Evolutionary conservation across 1,140 invertebrate species (phyloP).

Genomic region (Pinna nobilis): DNA sequence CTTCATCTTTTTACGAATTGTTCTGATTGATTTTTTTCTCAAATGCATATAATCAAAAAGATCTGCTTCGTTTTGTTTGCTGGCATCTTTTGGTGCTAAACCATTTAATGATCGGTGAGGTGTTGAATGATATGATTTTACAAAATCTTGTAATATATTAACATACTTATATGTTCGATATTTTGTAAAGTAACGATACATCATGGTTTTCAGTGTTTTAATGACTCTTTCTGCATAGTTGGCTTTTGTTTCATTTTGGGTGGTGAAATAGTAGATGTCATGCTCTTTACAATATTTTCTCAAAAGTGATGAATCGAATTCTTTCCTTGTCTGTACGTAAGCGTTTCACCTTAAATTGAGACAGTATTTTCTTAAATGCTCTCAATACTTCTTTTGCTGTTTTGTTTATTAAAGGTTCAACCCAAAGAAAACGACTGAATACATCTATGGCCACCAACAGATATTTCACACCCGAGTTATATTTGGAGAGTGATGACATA

Average conservation of each 20-base stretch:
- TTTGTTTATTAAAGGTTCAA: constrained; percentile 43
- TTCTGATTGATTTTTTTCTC: constrained; percentile 11
- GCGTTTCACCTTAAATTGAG: constrained; percentile 11
- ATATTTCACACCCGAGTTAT: constrained; percentile 34
- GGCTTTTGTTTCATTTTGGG: constrained; percentile 38
- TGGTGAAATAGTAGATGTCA: constrained; percentile 27
- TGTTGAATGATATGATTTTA: constrained; percentile 32
- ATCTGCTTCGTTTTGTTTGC: constrained; percentile 33
- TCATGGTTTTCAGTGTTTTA: constrained; percentile 36
- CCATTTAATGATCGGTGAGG: constrained; percentile 38
- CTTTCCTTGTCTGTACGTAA: constrained; percentile 39
- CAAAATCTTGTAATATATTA: constrained; percentile 30
- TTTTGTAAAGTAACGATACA: constrained; percentile 28
- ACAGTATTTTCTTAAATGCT: constrained; percentile 32
- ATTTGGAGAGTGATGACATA: constrained; percentile 19
- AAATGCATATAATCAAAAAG: constrained; percentile 41
- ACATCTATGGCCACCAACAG: constrained; percentile 41
- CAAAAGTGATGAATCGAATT: constrained; percentile 29
- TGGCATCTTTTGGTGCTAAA: constrained; percentile 40
- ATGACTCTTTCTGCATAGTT: constrained; percentile 41
- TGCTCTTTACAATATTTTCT: constrained; percentile 29
- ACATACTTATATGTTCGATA: constrained; percentile 19
- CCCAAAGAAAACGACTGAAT: constrained; percentile 37
- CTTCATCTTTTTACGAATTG: background rate
- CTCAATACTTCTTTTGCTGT: constrained; percentile 34